Evolutionary conservation across 2,888 invertebrate species (phyloP).

Genomic region (Theodoxus fluviatilis): DNA sequence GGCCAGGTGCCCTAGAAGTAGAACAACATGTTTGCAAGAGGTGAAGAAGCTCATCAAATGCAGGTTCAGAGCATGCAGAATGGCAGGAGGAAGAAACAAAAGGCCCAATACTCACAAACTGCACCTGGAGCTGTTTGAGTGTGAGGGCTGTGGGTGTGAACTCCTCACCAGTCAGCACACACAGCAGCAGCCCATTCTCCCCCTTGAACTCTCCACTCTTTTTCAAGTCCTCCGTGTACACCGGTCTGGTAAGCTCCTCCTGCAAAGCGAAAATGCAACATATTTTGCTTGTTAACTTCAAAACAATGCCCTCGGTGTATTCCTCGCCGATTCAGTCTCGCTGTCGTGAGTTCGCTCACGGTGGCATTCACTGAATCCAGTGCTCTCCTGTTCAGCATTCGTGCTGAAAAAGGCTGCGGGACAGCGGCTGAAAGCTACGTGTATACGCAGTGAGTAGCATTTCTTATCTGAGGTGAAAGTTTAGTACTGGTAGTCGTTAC

Average conservation of each 20-base stretch:
- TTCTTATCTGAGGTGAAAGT: no score
- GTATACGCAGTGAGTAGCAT: no score
- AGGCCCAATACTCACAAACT: constrained; percentile 36
- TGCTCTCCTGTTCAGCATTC: no score
- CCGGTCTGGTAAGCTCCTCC: constrained; percentile 44
- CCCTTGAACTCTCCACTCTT: constrained; percentile 29
- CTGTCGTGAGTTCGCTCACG: no score
- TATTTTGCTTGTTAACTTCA: no score
- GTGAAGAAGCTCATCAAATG: background rate
- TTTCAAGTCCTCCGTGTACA: constrained; percentile 36
- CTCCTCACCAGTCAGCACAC: constrained; percentile 34
- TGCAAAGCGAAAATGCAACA: constrained; percentile 28
- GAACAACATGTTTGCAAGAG: no score
- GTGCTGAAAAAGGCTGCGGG: background rate
- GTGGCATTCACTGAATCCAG: no score
- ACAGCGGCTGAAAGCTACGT: background rate
- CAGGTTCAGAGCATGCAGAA: background rate
- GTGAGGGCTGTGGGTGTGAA: constrained; percentile 46
- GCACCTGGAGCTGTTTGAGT: constrained; percentile 37
- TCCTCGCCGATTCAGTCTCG: no score
- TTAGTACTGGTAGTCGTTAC: no score
- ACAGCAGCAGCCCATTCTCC: background rate
- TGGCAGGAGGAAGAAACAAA: no score
- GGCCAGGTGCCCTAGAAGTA: no score
- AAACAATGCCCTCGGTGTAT: no score